phyloP scores from a whole-genome alignment of 92 coral and sea anemone species.

The Pocillopora meandrina region DNA sequence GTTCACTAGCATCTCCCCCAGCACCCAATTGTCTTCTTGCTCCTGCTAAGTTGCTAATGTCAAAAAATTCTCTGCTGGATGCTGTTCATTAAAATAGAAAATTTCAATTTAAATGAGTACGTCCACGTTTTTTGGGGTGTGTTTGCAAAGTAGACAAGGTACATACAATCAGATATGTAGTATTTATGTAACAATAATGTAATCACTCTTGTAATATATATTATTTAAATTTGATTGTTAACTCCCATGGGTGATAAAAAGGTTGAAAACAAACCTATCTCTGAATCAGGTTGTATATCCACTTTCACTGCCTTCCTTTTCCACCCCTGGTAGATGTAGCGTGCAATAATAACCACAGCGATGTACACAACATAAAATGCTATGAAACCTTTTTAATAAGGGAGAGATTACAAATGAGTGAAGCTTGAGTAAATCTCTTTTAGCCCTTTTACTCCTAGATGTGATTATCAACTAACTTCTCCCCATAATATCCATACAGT shows the following conservation, averaged over 20 bases:
- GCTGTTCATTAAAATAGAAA: background rate
- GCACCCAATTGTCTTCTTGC: background rate
- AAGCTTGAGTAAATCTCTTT: too few species aligned
- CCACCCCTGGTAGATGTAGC: constrained; percentile 72
- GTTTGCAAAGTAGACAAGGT: too few species aligned
- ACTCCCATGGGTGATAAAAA: background rate
- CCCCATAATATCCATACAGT: too few species aligned
- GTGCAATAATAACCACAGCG: constrained; percentile 80
- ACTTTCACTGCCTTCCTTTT: constrained; percentile 16
- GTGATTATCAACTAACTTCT: too few species aligned
- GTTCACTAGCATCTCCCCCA: background rate
- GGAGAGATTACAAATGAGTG: background rate
- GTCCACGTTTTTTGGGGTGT: too few species aligned
- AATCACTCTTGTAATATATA: too few species aligned
- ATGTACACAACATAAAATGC: constrained; percentile 79
- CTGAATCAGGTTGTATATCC: background rate
- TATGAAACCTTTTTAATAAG: constrained; percentile 69
- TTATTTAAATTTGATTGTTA: too few species aligned
- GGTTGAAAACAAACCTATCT: background rate
- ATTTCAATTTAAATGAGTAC: background rate
- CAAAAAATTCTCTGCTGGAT: background rate
- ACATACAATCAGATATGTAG: too few species aligned
- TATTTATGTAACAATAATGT: too few species aligned
- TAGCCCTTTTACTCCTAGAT: too few species aligned
- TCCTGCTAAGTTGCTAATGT: background rate